Evolutionary conservation across 1,140 invertebrate genomes (phyloP), one percentile per base, ranked within the genome.

Genomic region (Drosophila nikananu): DNA sequence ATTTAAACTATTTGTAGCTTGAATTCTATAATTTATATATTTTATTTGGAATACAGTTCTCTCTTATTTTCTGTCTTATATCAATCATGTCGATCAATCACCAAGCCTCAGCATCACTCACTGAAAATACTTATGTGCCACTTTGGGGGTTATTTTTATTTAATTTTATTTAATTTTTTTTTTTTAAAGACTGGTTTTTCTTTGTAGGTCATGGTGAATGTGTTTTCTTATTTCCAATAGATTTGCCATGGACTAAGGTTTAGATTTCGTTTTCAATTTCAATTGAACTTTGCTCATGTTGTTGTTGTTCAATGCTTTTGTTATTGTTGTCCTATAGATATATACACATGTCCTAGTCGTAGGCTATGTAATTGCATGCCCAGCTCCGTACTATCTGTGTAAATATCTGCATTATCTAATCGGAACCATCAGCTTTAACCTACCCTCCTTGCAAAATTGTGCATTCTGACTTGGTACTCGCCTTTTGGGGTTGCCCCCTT

Each of bases 141-240:
- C n/a, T n/a, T 48, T 44, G 39, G 21, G 9, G 5, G 12, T 46
- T 44, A 21, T 25, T 25, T 25, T 21, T 23, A 46, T 46, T 6
- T 23, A 15, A 3, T 15, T 46, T 27, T 21, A 62, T 49, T 10
- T 9, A 4, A 25, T 17, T 21, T 15, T 7, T 17, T 54, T 23
- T 30, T 35, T 62, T 62, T 27, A 5, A 3, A 30, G 70, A 75
- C 73, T 27, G 60, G 74, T 77, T 72, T 61, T 39, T 55, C 37
- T 42, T 77, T 80, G 72, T 83, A 61, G 77, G 81, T 84, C 81
- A 83, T 80, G 81, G 81, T 84, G 73, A 73, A 77, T 84, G 44
- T 77, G 73, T 67, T 81, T 78, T 32, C 55, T 49, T 44, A 23
- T 30, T 66, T 41, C 15, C 17, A 27, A 23, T 19, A 9, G 13